Conservation (phyloP, 2,113 vertebrate species). For the Motacilla tschutschensis region DNA sequence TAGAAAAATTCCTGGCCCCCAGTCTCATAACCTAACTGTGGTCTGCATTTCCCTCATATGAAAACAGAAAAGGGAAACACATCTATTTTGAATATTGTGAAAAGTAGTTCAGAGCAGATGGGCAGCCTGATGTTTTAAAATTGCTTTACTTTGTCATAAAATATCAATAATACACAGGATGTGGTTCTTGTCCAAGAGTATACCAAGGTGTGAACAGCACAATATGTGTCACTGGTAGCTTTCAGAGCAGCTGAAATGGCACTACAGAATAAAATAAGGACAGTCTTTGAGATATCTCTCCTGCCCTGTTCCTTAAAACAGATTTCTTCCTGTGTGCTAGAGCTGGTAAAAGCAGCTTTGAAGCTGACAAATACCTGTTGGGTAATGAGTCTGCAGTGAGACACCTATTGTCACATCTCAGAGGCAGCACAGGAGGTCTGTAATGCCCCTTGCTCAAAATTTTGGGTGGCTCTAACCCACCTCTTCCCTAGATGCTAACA, state of each 20-base stretch:
- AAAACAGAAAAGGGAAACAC: slow-evolving; percentile 56
- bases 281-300: slow-evolving; percentile 11
- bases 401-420: background rate
- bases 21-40: slow-evolving; percentile 59
- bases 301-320: slow-evolving; percentile 3
- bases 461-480: slow-evolving; percentile 1
- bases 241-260: background rate
- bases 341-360: background rate
- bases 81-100: slow-evolving; percentile 62
- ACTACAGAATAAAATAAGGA: background rate
- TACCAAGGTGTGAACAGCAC: slow-evolving; percentile 18
- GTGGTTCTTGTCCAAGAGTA: slow-evolving; percentile 43
- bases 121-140: slow-evolving; percentile 49
- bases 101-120: slow-evolving; percentile 51
- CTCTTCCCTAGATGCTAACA: background rate
- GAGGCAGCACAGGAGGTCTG: background rate
- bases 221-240: slow-evolving; percentile 13
- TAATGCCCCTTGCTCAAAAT: background rate
- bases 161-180: slow-evolving; percentile 47
- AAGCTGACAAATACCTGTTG: slow-evolving; percentile 19
- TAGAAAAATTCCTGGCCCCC: slow-evolving; percentile 60
- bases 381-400: background rate
- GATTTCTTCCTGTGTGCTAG: background rate
- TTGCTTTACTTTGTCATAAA: slow-evolving; percentile 51
- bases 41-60: slow-evolving; percentile 30